These are phyloP conservation scores for Eudasyphora cyanicolor DNA, from an alignment of 2,888 invertebrate species.

Conservation along the genomic window DNA sequence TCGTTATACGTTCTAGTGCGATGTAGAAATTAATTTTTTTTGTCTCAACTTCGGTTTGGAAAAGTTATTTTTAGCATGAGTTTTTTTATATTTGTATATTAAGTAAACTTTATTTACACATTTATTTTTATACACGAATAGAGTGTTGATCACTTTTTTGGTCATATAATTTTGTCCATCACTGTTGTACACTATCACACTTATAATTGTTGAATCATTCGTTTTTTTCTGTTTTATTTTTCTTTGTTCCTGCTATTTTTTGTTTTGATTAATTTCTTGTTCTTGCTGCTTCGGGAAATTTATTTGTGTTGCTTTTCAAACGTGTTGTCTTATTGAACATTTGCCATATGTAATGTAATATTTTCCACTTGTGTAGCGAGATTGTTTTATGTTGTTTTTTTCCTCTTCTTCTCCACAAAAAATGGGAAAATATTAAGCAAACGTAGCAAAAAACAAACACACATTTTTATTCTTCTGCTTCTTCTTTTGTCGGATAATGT, in stretches of 20 bases:
- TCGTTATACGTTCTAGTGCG: too few relatives aligned
- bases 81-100: slow-evolving; percentile 4
- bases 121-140: not conserved
- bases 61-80: not conserved
- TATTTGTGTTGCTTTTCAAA: slow-evolving; percentile 57
- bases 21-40: not conserved
- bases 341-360: slow-evolving; percentile 68
- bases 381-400: slow-evolving; percentile 1
- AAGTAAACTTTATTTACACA: not conserved
- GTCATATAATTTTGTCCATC: not conserved
- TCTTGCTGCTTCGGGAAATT: not conserved
- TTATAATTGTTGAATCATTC: not conserved
- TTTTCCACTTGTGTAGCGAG: slow-evolving; percentile 41
- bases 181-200: not conserved
- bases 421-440: slow-evolving; percentile 69
- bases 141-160: not conserved
- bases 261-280: slow-evolving; percentile 18
- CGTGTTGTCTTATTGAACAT: slow-evolving; percentile 73
- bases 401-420: not conserved
- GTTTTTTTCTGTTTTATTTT: not conserved
- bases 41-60: not conserved
- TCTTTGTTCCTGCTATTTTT: not conserved
- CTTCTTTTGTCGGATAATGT: too few relatives aligned
- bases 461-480: slow-evolving; percentile 67
- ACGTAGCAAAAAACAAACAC: slow-evolving; percentile 76